Percentiles rank a stretch among this genome's conserved stretches.
phyloP scores from a whole-genome alignment of 2,797 vertebrate species.

The Brachyalestes nurse region DNA sequence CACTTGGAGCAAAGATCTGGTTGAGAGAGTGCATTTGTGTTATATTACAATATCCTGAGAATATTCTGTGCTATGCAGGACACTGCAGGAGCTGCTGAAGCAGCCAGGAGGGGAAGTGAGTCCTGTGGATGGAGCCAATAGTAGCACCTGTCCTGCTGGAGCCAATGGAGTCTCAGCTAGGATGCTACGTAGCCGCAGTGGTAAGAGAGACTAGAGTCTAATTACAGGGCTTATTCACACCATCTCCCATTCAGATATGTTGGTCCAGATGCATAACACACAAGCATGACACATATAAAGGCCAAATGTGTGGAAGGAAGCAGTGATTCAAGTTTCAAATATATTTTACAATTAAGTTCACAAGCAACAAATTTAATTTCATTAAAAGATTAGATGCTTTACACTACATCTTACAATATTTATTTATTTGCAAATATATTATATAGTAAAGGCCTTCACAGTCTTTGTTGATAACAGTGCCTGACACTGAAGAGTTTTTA shows the following conservation, averaged over 20 bases:
- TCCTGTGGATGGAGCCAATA: slow-evolving; percentile 69
- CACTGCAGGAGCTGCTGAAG: slow-evolving; percentile 91
- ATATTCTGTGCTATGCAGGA: slow-evolving; percentile 72
- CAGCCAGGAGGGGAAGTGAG: slow-evolving; percentile 82
- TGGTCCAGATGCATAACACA: no score
- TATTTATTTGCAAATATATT: no score
- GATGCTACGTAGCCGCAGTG: slow-evolving; percentile 82
- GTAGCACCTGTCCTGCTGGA: slow-evolving; percentile 67
- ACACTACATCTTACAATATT: no score
- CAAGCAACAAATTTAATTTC: no score
- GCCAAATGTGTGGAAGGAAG: background rate
- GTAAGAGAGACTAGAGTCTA: slow-evolving; percentile 73
- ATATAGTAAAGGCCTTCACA: no score
- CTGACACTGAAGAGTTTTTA: no score
- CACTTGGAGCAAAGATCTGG: background rate
- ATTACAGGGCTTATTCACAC: background rate
- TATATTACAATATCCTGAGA: background rate
- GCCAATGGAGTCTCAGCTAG: slow-evolving; percentile 80
- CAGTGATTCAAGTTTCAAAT: background rate
- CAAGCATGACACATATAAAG: background rate
- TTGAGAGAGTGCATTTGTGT: background rate
- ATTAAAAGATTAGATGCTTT: no score
- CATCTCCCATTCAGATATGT: background rate
- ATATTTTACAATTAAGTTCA: background rate
- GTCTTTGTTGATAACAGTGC: background rate